Conservation (phyloP, 2,888 invertebrate species). For the Folsomia candida region DNA sequence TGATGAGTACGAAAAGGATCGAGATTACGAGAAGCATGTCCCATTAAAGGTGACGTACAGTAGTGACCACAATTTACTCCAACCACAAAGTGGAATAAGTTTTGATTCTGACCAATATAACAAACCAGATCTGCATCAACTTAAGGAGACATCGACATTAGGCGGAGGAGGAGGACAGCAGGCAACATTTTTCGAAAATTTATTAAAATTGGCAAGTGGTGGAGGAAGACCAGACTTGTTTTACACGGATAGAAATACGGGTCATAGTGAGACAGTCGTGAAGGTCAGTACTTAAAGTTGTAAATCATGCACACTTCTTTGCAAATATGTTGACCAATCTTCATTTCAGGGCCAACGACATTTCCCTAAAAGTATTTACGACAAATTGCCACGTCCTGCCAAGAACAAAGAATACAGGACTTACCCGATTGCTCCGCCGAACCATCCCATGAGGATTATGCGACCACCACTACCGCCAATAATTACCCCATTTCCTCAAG, state of each 20-base stretch:
- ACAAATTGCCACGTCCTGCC: neutral
- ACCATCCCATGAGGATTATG: neutral
- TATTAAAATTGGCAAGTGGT: neutral
- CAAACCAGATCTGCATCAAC: neutral
- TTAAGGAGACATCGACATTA: neutral
- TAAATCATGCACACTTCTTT: neutral
- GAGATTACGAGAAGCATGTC: neutral
- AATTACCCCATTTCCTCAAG: neutral
- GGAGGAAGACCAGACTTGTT: no score
- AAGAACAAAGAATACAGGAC: neutral
- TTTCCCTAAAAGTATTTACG: neutral
- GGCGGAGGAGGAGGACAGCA: neutral
- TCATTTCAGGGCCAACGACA: neutral
- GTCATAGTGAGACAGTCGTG: neutral
- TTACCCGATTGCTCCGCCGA: neutral
- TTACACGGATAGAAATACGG: neutral
- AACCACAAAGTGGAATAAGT: neutral
- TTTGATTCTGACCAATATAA: neutral
- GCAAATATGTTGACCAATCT: neutral
- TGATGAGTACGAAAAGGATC: neutral
- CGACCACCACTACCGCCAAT: neutral
- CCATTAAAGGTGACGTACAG: neutral
- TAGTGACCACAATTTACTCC: neutral
- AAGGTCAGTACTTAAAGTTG: no score
- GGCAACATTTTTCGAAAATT: neutral